phyloP scores from a whole-genome alignment of 2,888 invertebrate genomes.

The Cataglyphis albicans region DNA sequence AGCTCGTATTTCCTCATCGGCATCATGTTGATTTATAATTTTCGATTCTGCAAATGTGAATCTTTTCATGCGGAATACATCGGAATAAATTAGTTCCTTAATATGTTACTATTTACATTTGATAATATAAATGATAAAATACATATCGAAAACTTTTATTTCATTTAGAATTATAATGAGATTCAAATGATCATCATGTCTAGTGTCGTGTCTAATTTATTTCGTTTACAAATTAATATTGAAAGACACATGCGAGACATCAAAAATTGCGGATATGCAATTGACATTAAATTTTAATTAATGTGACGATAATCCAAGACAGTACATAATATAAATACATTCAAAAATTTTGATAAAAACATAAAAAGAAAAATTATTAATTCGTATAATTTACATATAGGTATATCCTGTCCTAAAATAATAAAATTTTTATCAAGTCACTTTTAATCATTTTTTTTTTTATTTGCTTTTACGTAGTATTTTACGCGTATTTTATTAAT shows the following conservation, averaged over 20 bases:
- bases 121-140: background rate
- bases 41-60: background rate
- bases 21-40: background rate
- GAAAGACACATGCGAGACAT: background rate
- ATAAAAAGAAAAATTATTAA: background rate
- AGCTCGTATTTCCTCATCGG: background rate
- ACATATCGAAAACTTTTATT: background rate
- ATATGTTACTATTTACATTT: background rate
- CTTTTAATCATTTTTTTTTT: background rate
- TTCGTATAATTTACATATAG: background rate
- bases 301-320: background rate
- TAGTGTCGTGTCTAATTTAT: background rate
- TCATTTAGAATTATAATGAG: background rate
- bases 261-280: background rate
- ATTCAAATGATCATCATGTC: slow-evolving; percentile 1
- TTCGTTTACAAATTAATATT: background rate
- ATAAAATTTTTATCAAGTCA: background rate
- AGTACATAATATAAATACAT: background rate
- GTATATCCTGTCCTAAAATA: background rate
- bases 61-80: background rate
- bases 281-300: background rate
- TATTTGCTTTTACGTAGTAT: background rate
- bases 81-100: background rate
- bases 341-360: background rate
- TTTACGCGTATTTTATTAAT: background rate